Conservation (phyloP, 35 echinoderm and acorn worm genomes). For the Heliocidaris erythrogramma region DNA sequence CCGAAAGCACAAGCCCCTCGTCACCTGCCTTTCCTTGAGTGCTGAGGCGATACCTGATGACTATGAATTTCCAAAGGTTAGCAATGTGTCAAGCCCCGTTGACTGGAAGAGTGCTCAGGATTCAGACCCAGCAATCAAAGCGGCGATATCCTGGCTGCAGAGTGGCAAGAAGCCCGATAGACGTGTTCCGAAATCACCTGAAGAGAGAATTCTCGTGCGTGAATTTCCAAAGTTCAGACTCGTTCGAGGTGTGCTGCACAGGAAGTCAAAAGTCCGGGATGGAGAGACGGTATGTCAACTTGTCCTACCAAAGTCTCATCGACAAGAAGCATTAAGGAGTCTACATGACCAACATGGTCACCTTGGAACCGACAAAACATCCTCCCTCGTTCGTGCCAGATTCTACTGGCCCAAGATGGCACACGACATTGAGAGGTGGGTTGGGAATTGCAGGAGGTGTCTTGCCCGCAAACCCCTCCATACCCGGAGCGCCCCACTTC, state of each 20-base stretch:
- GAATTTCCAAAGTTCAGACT: constrained; percentile 51
- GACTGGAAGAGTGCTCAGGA: background rate
- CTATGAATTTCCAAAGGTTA: background rate
- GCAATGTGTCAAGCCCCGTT: background rate
- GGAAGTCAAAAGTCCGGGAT: background rate
- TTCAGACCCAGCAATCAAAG: background rate
- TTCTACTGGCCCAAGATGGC: constrained; percentile 64
- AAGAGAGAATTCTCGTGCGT: background rate
- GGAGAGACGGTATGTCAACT: constrained; percentile 26
- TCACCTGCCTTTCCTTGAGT: background rate
- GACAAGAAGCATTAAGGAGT: background rate
- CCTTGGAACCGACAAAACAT: constrained; percentile 44
- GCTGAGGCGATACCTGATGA: too few relatives aligned
- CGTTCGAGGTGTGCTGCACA: constrained; percentile 42
- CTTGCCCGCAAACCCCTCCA: constrained; percentile 48
- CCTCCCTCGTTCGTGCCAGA: constrained; percentile 19
- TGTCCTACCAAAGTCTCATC: constrained; percentile 37
- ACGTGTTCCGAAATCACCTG: background rate
- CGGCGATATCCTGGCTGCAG: background rate
- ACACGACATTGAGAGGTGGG: background rate
- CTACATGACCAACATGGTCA: constrained; percentile 65
- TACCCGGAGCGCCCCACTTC: background rate
- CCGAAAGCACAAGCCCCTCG: too few relatives aligned
- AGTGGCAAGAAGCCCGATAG: background rate
- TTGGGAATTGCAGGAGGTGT: constrained; percentile 47